Base-by-base conservation (phyloP, 2,888 invertebrate genomes). In the Tinea pellionella region DNA sequence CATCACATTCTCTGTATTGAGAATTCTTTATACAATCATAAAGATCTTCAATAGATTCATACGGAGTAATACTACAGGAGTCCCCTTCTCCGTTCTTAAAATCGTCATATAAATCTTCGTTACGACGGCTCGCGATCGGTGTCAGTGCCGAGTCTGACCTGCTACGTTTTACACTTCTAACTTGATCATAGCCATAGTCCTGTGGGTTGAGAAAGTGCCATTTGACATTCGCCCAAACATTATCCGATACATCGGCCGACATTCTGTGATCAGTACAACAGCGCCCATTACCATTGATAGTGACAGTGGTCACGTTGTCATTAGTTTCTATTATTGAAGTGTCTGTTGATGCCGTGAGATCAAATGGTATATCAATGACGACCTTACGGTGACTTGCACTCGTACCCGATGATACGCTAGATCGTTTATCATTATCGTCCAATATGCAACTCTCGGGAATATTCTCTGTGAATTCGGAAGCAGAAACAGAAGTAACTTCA, bases 1-100 rank as follows among this genome's bases (percentile, higher is more conserved):
- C 84, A 42, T 80, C 82, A 11, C 68, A 78, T 4, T 75, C 78
- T 4, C 77, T 75, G 62, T 85, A 86, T 6, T 79, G 77, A n/a
- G 79, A 69, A 64, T 87, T 88, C 64, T 88, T 88, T 19, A 88
- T 88, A 65, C 88, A 87, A 61, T 88, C 87, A 63, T 88, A 88
- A 30, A 88, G 67, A 66, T 88, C 88, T 69, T 88, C 88, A 62
- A 88, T 88, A 0, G 88, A 88, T 68, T 88, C 88, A 61, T 88
- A 88, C 0, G 88, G 88, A 12, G 88, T 88, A 63, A 87, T 80
- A 64, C 86, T 85, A 63, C 80, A 85, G 32, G 86, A 87, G 69
- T 85, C 85, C 41, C 69, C 75, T 64, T 84, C 86, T 0, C 68
- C 75, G 59, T 78, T 74, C 1, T 75, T 75, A 60, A 88, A 65